These are phyloP conservation scores for Anomalospiza imberbis DNA, from an alignment of 2,797 vertebrate genomes.

Conservation along the genomic window DNA sequence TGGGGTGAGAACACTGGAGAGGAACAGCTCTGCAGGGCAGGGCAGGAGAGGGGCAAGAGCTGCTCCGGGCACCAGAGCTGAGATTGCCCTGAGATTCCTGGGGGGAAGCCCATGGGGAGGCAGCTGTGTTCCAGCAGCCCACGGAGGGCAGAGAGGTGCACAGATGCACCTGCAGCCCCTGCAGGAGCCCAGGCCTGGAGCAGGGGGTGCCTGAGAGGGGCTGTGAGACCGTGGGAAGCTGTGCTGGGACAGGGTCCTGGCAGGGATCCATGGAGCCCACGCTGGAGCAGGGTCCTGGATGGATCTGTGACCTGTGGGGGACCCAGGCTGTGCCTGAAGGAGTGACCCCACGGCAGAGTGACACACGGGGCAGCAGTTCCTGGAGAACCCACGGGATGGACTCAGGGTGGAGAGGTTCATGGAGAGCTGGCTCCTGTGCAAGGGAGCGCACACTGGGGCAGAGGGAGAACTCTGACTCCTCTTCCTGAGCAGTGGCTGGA, in stretches of 20 bases:
- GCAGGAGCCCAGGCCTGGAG: not conserved
- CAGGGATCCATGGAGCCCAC: not conserved
- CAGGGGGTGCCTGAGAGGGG: not conserved
- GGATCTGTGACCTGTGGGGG: not conserved
- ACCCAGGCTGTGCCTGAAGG: not conserved
- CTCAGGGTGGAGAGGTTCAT: not conserved
- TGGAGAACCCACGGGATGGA: not conserved
- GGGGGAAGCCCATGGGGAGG: not conserved
- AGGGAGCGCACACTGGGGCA: too few relatives aligned
- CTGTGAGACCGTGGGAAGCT: not conserved
- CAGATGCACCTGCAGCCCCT: not conserved
- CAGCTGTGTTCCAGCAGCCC: not conserved
- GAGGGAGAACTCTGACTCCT: not conserved
- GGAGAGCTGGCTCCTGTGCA: not conserved
- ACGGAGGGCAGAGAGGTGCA: not conserved
- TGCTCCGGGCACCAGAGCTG: not conserved
- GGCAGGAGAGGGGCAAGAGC: not conserved
- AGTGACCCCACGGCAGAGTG: not conserved
- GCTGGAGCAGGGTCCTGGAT: not conserved
- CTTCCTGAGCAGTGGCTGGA: not conserved
- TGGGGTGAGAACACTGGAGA: not conserved
- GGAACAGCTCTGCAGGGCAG: not conserved
- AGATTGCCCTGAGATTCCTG: not conserved
- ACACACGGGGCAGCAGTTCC: fast-evolving
- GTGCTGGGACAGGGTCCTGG: not conserved